These are phyloP conservation scores for Pedicia rivosa DNA, from an alignment of 2,888 invertebrate species.

Conservation along the genomic window DNA sequence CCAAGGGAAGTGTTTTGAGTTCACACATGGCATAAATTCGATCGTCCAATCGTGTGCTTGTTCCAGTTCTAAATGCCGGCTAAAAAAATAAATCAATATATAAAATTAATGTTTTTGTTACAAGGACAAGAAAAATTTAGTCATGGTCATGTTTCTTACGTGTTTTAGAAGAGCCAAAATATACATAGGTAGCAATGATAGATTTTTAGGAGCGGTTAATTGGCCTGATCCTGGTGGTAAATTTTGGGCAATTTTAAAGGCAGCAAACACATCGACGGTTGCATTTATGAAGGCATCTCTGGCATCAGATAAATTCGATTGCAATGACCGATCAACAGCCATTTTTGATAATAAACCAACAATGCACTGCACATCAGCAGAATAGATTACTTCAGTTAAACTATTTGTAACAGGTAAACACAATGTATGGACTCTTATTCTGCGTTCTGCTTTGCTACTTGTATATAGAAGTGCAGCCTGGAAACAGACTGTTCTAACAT, in stretches of 20 bases:
- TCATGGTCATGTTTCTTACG: conserved; percentile 32
- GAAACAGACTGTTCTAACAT: conserved; percentile 82
- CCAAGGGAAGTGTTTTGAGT: conserved; percentile 76
- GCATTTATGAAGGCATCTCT: conserved; percentile 94
- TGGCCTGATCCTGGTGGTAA: conserved; percentile 41
- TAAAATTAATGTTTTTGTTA: not conserved
- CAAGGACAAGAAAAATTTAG: not conserved
- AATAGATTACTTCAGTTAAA: conserved; percentile 69
- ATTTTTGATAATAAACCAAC: conserved; percentile 88
- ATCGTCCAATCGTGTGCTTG: conserved; percentile 82
- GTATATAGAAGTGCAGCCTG: conserved; percentile 97
- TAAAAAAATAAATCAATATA: conserved; percentile 25
- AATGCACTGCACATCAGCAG: conserved; percentile 89
- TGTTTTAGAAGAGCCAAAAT: conserved; percentile 79
- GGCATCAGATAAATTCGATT: conserved; percentile 79
- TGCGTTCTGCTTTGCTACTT: conserved; percentile 83
- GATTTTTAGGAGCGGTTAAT: conserved; percentile 58
- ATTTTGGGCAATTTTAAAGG: conserved; percentile 52
- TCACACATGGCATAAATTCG: conserved; percentile 85
- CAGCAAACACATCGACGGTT: conserved; percentile 72
- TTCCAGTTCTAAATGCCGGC: conserved; percentile 79
- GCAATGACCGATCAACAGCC: conserved; percentile 86
- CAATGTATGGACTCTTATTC: conserved; percentile 94
- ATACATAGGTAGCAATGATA: conserved; percentile 74
- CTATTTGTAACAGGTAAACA: conserved; percentile 81